phyloP scores from a whole-genome alignment of 2,888 invertebrate genomes.

The Harpalus rubripes region DNA sequence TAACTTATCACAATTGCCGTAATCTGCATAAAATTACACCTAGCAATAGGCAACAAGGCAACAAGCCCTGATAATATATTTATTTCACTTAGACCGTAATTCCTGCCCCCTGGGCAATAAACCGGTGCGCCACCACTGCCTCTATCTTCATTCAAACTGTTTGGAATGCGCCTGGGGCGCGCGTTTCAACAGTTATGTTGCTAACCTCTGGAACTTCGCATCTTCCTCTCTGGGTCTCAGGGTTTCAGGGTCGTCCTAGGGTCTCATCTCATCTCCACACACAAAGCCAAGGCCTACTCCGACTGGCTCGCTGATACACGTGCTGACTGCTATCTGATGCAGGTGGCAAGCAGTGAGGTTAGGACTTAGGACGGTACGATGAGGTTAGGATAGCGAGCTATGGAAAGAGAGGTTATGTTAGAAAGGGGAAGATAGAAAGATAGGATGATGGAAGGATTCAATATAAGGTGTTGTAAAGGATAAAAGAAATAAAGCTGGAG shows the following conservation, averaged over 20 bases:
- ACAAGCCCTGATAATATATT: not conserved
- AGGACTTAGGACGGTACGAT: too few relatives aligned
- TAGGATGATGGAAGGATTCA: not conserved
- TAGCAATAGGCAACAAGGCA: too few relatives aligned
- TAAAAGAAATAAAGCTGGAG: not conserved
- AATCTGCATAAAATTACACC: too few relatives aligned
- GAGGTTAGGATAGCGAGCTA: not conserved
- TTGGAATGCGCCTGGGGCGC: constrained; percentile 50
- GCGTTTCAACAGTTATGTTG: constrained; percentile 61
- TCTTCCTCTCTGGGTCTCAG: constrained; percentile 24
- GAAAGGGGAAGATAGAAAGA: not conserved
- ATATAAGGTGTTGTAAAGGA: not conserved
- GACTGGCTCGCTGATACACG: not conserved
- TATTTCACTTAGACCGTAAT: not conserved
- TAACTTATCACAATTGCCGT: too few relatives aligned
- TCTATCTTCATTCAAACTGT: constrained; percentile 58
- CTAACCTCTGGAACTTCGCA: constrained; percentile 53
- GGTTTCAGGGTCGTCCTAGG: constrained; percentile 6
- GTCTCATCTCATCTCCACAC: not conserved
- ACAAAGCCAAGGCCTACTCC: not conserved
- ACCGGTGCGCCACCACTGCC: not conserved
- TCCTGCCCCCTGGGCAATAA: not conserved
- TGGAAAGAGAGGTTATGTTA: constrained; percentile 19
- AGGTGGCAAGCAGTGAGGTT: not conserved
- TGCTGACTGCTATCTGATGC: constrained; percentile 10